phyloP scores from a whole-genome alignment of 2,888 invertebrate species.

The Microctonus hyperodae region DNA sequence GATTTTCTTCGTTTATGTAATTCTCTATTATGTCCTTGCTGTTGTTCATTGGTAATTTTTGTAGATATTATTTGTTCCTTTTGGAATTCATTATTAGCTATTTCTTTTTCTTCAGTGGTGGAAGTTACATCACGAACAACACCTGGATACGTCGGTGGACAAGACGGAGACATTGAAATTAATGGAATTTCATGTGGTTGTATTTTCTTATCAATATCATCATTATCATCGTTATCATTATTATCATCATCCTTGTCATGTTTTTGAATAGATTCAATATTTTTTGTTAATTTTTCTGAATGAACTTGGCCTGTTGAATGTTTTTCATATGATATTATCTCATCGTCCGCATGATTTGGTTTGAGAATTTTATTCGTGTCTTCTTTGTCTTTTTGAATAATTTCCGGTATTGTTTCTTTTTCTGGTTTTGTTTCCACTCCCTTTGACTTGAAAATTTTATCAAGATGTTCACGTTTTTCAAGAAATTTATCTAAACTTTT shows the following conservation, averaged over 20 bases:
- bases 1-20: slow-evolving; percentile 54
- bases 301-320: background rate
- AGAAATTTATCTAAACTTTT: slow-evolving; percentile 69
- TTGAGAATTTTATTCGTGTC: slow-evolving; percentile 31
- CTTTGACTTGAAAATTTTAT: slow-evolving; percentile 55
- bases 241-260: no score
- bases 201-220: slow-evolving; percentile 41
- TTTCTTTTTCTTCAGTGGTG: background rate
- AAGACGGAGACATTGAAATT: slow-evolving; percentile 13
- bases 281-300: background rate
- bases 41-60: slow-evolving; percentile 15
- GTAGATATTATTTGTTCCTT: slow-evolving; percentile 23
- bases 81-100: slow-evolving; percentile 25
- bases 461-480: slow-evolving; percentile 65
- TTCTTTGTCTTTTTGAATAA: slow-evolving; percentile 29
- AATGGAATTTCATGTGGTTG: slow-evolving; percentile 26
- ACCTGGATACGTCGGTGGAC: background rate
- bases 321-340: slow-evolving; percentile 12
- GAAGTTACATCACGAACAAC: background rate
- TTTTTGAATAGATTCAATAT: slow-evolving; percentile 31
- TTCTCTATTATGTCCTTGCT: slow-evolving; percentile 45
- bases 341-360: slow-evolving; percentile 25
- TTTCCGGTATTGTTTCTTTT: slow-evolving; percentile 30
- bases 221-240: slow-evolving; percentile 41
- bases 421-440: slow-evolving; percentile 42